Base-by-base conservation (phyloP, 2,797 vertebrate genomes). In the Acestrorhynchus altus region DNA sequence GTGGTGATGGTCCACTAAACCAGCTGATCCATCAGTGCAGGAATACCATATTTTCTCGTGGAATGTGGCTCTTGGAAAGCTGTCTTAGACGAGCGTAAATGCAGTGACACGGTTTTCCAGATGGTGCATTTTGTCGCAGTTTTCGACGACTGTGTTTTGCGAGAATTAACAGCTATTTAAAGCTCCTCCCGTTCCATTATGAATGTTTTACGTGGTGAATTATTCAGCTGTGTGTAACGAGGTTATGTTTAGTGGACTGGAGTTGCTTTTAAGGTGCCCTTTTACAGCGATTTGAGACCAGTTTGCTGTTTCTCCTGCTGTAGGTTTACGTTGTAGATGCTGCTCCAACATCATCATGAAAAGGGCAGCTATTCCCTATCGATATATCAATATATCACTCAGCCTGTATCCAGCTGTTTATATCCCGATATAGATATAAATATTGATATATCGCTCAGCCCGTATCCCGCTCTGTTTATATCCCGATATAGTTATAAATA, bases 121-220 rank as follows among this genome's bases (percentile, higher is more conserved):
- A 26, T 47, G 64, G 64, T 60, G 6, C 61, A 60, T 28, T 61
- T 67, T 35, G 24, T 24, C 15, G 67, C 65, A 74, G 49, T 65
- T 71, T 54, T 52, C 72, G 61, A 18, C 67, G 24, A 52, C 39
- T 74, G 57, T 80, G 61, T 71, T n/a, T n/a, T 71, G 44, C 74
- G 8, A n/a, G 49, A 82, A 76, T 75, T 44, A 1, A 66, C 81
- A 67, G 83, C 84, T 89, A 86, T 89, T 86, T 88, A 76, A 86
- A 84, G 88, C 77, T 76, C 39, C 66, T 57, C 64, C 81, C 84
- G 13, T 79, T 87, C 61, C 79, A 82, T 88, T 85, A 88, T 87
- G 81, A 84, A 89, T 88, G 78, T 82, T 83, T 85, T 81, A 74
- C 72, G 74, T 73, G 72, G 77, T 86, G 49, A 85, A 90, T 87